These are phyloP conservation scores for Gracilinanus agilis DNA, from an alignment of 2,113 vertebrate genomes.

Conservation along the genomic window DNA sequence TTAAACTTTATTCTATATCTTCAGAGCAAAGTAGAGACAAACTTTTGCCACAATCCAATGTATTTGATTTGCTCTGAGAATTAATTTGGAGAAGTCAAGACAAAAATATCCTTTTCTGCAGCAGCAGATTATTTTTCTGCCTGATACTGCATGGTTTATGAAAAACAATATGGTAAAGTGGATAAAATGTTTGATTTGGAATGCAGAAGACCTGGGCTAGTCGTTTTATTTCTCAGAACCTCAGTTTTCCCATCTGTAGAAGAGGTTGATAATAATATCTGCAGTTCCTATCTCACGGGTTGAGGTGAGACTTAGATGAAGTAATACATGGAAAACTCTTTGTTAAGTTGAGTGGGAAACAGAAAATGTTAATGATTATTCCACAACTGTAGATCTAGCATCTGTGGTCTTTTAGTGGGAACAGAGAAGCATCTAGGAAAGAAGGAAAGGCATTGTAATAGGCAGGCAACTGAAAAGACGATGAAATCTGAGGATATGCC, in stretches of 20 bases:
- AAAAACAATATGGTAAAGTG: not conserved
- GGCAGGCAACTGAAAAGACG: not conserved
- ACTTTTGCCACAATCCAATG: not conserved
- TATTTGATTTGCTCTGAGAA: not conserved
- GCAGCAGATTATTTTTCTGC: not conserved
- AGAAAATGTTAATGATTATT: not conserved
- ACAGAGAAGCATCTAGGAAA: not conserved
- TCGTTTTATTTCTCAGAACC: slow-evolving; percentile 13
- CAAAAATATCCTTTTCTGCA: not conserved
- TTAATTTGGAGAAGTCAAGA: slow-evolving; percentile 30
- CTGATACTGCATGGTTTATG: not conserved
- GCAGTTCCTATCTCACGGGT: not conserved
- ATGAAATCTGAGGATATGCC: not conserved
- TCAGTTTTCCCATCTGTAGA: slow-evolving; percentile 25
- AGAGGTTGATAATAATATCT: not conserved
- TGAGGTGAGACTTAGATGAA: slow-evolving; percentile 6
- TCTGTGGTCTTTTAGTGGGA: not conserved
- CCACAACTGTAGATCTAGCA: not conserved
- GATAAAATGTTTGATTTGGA: not conserved
- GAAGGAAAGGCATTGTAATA: not conserved
- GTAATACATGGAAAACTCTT: not conserved
- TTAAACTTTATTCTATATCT: not conserved
- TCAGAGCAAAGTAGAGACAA: not conserved
- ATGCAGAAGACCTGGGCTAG: slow-evolving; percentile 10
- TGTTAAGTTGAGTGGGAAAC: not conserved